Base-by-base conservation (phyloP, 2,888 invertebrate species). In the Acrocera orbiculus region DNA sequence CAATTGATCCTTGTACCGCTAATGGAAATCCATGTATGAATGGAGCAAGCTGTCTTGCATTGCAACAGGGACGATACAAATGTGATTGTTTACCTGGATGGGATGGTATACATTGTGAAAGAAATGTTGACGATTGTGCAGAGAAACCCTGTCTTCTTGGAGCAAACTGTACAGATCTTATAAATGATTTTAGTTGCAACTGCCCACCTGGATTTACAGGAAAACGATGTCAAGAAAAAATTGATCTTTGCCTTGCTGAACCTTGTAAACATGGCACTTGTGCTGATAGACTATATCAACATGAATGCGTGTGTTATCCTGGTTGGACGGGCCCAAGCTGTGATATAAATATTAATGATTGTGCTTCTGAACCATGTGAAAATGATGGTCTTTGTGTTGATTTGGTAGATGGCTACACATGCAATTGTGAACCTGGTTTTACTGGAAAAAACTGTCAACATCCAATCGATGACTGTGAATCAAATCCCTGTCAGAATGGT, bases 31-130 rank as follows among this genome's bases (percentile, higher is more conserved):
- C 90, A 8, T 93, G 93, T 56, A 73, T 74, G 30, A 90, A 93
- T 51, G 86, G 86, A 4, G 92, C 85, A 4, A 75, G 76, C 25
- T 93, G 93, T 50, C 69, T 82, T 42, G 87, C 86, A 27, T 68
- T 89, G 37, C 85, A 85, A 55, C 89, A 87, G 65, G 90, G 90
- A 9, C 68, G 90, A 44, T 93, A 80, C 58, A 81, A 83, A 56
- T 98, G 98, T 54, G 86, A 90, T 55, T 98, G 98, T 56, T 64
- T 85, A 34, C 80, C 89, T 14, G 98, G 98, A 25, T 98, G 96
- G 95, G 89, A 90, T 55, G 98, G 98, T 38, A 81, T 86, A 47
- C 77, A 80, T 39, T 98, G 98, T 56, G 89, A 92, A 53, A 69
- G 69, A n/a, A 89, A 92, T 52, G 83, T 76, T 41, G 80, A 95